These are phyloP conservation scores for Epiblema foenella DNA, from an alignment of 2,888 invertebrate species.

Conservation along the genomic window DNA sequence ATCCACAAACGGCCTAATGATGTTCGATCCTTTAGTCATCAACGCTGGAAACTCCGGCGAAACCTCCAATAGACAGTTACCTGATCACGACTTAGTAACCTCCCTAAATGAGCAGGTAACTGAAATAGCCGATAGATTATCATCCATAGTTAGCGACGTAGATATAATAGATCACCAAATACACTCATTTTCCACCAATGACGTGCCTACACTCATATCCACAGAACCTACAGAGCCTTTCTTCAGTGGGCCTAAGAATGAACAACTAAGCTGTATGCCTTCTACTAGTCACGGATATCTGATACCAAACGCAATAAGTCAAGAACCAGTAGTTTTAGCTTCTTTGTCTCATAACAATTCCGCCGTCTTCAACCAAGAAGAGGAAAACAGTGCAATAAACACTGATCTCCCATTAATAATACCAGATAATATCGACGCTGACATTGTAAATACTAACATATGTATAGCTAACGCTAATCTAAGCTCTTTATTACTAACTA, in stretches of 20 bases:
- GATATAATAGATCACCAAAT: constrained; percentile 72
- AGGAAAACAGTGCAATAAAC: constrained; percentile 61
- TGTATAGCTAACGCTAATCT: constrained; percentile 87
- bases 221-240: constrained; percentile 63
- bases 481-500: constrained; percentile 83
- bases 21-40: constrained; percentile 80
- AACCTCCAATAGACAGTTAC: constrained; percentile 64
- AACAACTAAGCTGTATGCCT: constrained; percentile 81
- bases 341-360: constrained; percentile 81
- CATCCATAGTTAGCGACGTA: constrained; percentile 72
- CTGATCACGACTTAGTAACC: constrained; percentile 77
- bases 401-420: constrained; percentile 74
- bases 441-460: constrained; percentile 80
- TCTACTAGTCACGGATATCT: constrained; percentile 87
- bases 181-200: constrained; percentile 78
- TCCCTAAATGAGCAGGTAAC: constrained; percentile 81
- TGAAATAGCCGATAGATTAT: constrained; percentile 78
- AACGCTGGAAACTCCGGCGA: constrained; percentile 70
- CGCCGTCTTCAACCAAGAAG: constrained; percentile 75
- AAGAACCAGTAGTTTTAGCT: constrained; percentile 83
- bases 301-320: constrained; percentile 86
- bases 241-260: constrained; percentile 68
- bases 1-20: constrained; percentile 79
- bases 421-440: constrained; percentile 74
- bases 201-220: constrained; percentile 72